phyloP scores from a whole-genome alignment of 1,140 invertebrate genomes.

The Drosophila fuyamai region DNA sequence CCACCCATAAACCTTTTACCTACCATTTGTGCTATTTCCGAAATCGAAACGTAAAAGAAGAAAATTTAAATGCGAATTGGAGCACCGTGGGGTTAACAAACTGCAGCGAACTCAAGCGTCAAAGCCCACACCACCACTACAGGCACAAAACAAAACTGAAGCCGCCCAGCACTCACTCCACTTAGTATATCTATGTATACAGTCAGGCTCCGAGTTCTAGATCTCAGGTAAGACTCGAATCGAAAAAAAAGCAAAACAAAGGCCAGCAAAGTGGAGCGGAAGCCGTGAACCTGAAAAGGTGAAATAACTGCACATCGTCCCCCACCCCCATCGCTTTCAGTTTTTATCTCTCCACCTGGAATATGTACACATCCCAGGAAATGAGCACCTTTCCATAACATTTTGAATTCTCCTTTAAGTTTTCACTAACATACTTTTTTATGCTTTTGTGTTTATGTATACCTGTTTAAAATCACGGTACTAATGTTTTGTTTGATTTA shows the following conservation, averaged over 20 bases:
- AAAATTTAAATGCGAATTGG: slow-evolving; percentile 37
- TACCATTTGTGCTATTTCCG: slow-evolving; percentile 34
- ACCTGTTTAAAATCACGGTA: slow-evolving; percentile 24
- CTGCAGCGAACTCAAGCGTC: slow-evolving; percentile 63
- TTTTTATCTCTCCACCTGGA: slow-evolving; percentile 1
- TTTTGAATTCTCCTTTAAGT: too few species aligned
- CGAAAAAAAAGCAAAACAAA: slow-evolving; percentile 61
- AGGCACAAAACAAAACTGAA: slow-evolving; percentile 14
- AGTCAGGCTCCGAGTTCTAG: slow-evolving; percentile 18
- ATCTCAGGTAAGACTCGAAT: slow-evolving; percentile 16
- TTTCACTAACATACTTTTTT: too few species aligned
- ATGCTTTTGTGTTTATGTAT: slow-evolving; percentile 11
- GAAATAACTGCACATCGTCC: slow-evolving; percentile 61
- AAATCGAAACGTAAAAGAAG: slow-evolving; percentile 50
- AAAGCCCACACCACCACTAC: slow-evolving; percentile 12
- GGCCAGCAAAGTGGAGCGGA: slow-evolving; percentile 69
- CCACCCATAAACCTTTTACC: slow-evolving; percentile 36
- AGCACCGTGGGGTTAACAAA: slow-evolving; percentile 61
- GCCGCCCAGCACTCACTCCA: slow-evolving; percentile 16
- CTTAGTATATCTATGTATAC: not conserved
- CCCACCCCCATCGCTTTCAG: slow-evolving; percentile 1
- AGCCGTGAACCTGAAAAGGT: slow-evolving; percentile 72
- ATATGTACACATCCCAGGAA: not conserved
- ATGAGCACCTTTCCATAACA: too few species aligned
- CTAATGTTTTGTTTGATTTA: slow-evolving; percentile 29